Evolutionary conservation across 2,113 vertebrate species (phyloP).

Genomic region (Chionomys nivalis): DNA sequence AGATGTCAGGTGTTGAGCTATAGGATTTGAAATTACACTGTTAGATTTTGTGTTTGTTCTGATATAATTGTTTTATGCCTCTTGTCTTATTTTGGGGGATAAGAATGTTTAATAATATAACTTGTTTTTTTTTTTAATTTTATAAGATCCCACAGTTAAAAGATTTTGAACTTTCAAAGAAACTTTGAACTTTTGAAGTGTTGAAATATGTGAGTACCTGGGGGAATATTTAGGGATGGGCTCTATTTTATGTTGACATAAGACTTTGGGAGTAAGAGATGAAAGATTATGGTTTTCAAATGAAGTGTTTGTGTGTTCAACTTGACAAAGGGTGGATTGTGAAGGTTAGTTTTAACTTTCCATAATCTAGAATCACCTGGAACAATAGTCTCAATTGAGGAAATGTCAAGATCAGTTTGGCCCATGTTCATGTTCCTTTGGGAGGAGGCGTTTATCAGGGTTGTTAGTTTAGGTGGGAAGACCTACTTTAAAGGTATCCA

Average conservation of each 20-base stretch:
- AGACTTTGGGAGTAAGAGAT: neutral
- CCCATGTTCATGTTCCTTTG: neutral
- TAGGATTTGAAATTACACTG: neutral
- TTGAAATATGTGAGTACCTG: neutral
- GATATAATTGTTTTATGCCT: neutral
- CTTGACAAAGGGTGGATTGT: neutral
- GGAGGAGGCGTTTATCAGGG: neutral
- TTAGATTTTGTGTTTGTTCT: neutral
- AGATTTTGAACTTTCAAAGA: neutral
- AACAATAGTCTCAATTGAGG: neutral
- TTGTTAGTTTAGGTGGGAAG: neutral
- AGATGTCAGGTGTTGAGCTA: neutral
- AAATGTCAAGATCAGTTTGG: neutral
- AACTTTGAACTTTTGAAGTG: neutral
- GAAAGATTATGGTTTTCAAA: neutral
- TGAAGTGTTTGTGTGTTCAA: neutral
- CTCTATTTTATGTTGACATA: neutral
- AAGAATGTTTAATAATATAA: neutral
- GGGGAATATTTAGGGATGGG: neutral
- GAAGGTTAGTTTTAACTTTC: neutral
- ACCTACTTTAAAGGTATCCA: neutral
- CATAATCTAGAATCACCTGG: neutral
- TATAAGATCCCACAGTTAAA: neutral
- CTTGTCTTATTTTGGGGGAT: neutral
- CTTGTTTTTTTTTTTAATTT: neutral